Percentiles rank a stretch among this genome's conserved stretches.
These are phyloP conservation scores for Heliconius sara DNA, from an alignment of 2,888 invertebrate species.

Conservation along the genomic window DNA sequence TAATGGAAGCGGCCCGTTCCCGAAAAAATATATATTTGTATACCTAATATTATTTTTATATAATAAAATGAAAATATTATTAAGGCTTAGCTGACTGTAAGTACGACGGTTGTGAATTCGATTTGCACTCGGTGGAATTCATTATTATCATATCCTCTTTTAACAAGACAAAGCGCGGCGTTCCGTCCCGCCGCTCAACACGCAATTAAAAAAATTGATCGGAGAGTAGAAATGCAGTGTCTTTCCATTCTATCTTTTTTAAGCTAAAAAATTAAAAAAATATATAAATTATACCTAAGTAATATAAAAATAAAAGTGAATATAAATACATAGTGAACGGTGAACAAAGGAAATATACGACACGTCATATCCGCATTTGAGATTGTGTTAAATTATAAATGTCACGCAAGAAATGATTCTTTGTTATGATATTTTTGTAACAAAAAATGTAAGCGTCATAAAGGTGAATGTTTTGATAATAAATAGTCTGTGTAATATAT, in stretches of 20 bases:
- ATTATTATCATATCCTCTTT: background rate
- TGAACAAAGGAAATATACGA: conserved; percentile 18
- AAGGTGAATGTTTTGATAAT: background rate
- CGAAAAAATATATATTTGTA: background rate
- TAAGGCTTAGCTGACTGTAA: background rate
- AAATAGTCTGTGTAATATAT: background rate
- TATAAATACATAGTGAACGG: background rate
- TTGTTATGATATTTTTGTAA: background rate
- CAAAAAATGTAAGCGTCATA: background rate
- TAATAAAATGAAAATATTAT: background rate
- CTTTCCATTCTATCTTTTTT: background rate
- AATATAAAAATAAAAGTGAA: conserved; percentile 2
- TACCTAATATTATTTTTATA: conserved; percentile 1
- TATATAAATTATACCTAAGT: background rate
- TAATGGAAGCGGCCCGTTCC: conserved; percentile 7
- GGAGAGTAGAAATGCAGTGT: background rate
- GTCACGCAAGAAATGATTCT: conserved; percentile 1
- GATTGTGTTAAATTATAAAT: conserved; percentile 12
- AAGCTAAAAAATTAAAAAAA: no score
- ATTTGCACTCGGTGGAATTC: no score
- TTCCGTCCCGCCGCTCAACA: background rate
- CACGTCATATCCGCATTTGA: conserved; percentile 12
- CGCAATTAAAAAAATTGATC: background rate
- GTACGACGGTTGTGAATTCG: background rate
- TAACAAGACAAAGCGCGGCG: background rate